Evolutionary conservation across 2,113 vertebrate species (phyloP).

Genomic region (Caloenas nicobarica): DNA sequence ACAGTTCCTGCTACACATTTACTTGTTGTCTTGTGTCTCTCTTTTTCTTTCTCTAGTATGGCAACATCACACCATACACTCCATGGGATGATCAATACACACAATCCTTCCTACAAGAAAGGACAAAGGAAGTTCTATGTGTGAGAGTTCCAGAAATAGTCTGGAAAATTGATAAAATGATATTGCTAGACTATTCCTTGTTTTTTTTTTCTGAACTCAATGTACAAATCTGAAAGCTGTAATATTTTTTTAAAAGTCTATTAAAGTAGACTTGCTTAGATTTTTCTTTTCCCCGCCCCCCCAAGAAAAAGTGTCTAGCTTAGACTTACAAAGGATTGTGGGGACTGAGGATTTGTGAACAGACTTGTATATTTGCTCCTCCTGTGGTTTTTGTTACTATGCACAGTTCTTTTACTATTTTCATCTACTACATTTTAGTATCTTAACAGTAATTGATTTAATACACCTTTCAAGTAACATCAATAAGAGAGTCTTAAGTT

Average conservation of each 20-base stretch:
- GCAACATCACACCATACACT: neutral
- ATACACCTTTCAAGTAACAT: neutral
- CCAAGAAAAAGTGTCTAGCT: neutral
- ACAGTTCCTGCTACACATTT: neutral
- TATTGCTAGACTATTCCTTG: neutral
- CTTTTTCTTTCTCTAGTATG: neutral
- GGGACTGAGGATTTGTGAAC: neutral
- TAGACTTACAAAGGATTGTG: neutral
- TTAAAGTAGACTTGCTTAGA: neutral
- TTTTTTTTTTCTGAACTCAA: neutral
- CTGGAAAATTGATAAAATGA: neutral
- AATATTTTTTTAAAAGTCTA: neutral
- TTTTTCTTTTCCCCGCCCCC: accelerated
- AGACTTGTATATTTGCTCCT: neutral
- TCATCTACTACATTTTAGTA: neutral
- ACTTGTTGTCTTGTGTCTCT: neutral
- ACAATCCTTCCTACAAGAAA: neutral
- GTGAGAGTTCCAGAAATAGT: neutral
- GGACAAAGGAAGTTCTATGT: neutral
- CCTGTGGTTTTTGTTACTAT: neutral
- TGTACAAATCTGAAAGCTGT: neutral
- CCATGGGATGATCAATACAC: neutral
- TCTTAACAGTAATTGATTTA: neutral
- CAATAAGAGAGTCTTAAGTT: neutral
- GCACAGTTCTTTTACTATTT: neutral